Base-by-base conservation (phyloP, 2,888 invertebrate species). In the Gerris lacustris region DNA sequence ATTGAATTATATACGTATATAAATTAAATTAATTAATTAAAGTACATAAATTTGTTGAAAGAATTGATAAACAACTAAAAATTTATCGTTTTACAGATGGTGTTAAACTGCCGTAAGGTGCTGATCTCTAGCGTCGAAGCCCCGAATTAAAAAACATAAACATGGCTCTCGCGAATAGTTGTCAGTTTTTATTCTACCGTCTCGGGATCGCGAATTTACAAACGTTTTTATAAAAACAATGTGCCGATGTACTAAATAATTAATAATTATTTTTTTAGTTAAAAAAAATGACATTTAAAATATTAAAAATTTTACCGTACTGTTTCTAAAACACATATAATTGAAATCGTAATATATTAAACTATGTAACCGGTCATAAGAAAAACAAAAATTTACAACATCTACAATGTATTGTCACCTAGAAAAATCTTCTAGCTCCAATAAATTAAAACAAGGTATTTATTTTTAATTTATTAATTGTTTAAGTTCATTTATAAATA, bases 371-470 rank as follows among this genome's bases (percentile, higher is more conserved):
- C 55, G 55, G 55, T 55, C 55, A 9, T 9, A 55, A 11, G 55
- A 11, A 15, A 15, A 55, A 4, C 9, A 11, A 9, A 55, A 11
- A 15, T 55, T 55, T 11, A 55, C 55, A 55, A 55, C 5, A 55
- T 11, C 9, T 55, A 15, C 9, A 55, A 77, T 78, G 78, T 77
- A 78, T 76, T 78, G 77, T 75, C 77, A 77, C 73, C 74, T 77
- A 73, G 78, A 77, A 75, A 78, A 78, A 75, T 76, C 76, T 72
- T 76, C 77, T 72, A 77, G 77, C 74, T 76, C 78, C 73, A 74
- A 77, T 70, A 78, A 78, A 75, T 72, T 76, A 68, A 78, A 77
- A 76, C 77, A 78, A 76, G 78, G 78, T 78, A 74, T 76, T 77
- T 76, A 67, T 62, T 62, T 70, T 69, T 70, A 70, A 15, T 68